A percentile compares a stretch with the other conserved stretches of the same genome.
Evolutionary conservation across 23 tunicate species (phyloP).

Genomic region (Clavelina lepadiformis): DNA sequence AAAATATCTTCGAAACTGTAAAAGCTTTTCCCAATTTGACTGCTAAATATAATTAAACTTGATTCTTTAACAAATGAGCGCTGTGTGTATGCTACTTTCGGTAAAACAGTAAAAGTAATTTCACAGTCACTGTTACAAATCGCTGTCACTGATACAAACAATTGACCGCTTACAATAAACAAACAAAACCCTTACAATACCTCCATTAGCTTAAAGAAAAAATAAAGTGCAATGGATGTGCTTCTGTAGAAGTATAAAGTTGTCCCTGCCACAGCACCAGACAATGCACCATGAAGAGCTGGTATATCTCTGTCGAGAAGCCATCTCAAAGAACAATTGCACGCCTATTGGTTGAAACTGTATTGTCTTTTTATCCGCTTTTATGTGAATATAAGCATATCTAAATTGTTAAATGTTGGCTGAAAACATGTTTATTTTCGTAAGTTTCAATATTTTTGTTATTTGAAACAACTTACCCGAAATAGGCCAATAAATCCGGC

Average conservation of each 20-base stretch:
- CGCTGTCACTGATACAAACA: too few species aligned
- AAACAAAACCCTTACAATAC: constrained; percentile 6
- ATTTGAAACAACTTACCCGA: constrained; percentile 11
- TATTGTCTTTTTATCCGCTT: not conserved
- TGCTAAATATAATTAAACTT: too few species aligned
- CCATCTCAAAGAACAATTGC: constrained; percentile 62
- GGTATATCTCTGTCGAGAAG: constrained; percentile 30
- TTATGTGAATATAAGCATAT: not conserved
- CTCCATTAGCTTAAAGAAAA: constrained; percentile 50
- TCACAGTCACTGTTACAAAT: too few species aligned
- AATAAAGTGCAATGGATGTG: constrained; percentile 56
- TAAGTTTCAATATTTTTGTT: not conserved
- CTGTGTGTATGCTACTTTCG: too few species aligned
- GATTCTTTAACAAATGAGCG: too few species aligned
- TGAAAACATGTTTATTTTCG: too few species aligned
- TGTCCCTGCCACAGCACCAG: constrained; percentile 63
- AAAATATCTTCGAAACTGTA: too few species aligned
- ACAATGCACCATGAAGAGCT: constrained; percentile 39
- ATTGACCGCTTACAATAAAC: not conserved
- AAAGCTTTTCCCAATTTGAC: too few species aligned
- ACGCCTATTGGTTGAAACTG: not conserved
- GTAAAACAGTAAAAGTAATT: too few species aligned
- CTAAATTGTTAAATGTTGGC: not conserved
- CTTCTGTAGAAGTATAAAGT: constrained; percentile 48
- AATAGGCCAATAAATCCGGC: constrained; percentile 18